Base-by-base conservation (phyloP, 2,113 vertebrate species). In the Leucosticte australis region DNA sequence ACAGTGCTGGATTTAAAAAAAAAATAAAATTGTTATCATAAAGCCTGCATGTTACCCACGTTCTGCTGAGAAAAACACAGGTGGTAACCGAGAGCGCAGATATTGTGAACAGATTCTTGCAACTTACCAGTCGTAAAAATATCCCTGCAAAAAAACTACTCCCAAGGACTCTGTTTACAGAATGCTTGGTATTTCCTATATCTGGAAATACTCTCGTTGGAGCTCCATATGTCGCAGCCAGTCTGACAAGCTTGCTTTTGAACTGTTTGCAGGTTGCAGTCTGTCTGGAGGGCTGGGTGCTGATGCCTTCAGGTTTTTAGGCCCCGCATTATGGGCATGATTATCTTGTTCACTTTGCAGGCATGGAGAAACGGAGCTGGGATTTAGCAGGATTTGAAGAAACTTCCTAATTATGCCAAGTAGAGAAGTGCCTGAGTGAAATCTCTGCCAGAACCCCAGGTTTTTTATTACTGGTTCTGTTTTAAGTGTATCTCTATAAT, bases 111-210 rank as follows among this genome's bases (percentile, higher is more conserved):
- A 96, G 84, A 96, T 95, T 92, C 95, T 94, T 88, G 73, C 80
- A 74, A 93, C 95, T 96, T 93, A 70, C 92, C 93, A 90, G 85
- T 83, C 47, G 17, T 88, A 97, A 95, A 97, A 96, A 96, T 96
- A 96, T 95, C 95, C 71, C 71, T 42, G 85, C 46, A 92, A 88
- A 96, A 95, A 94, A 85, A 46, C n/a, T 90, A 46, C 94, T 88
- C 92, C 64, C 74, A 60, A 94, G 3, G 55, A 80, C 76, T 96
- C 88, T 96, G 92, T 97, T 97, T 96, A 96, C 96, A 96, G 92
- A 96, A 96, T 90, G 93, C 93, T 92, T 95, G 94, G 95, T 95
- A 94, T 96, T 97, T 96, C 94, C 96, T 96, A 93, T 92, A 90
- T 83, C 96, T 96, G 96, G 95, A 90, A 96, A 93, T 88, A 74